Evolutionary conservation across 2,113 vertebrate species (phyloP).

Genomic region (Cinclus cinclus): DNA sequence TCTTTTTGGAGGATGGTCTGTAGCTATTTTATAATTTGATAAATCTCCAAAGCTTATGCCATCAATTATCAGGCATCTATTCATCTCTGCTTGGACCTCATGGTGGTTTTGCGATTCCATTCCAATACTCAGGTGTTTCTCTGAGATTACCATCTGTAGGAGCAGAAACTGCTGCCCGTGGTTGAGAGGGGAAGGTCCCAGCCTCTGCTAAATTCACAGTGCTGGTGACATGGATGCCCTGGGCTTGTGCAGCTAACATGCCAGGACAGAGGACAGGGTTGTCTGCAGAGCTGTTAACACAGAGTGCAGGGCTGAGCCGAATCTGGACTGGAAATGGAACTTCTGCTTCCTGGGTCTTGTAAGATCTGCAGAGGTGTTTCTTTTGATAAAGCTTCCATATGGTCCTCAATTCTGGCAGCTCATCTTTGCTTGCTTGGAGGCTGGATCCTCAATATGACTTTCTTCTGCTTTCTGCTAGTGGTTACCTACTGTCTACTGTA

Average conservation of each 20-base stretch:
- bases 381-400: slow-evolving; percentile 69
- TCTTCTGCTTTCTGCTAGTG: slow-evolving; percentile 52
- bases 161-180: background rate
- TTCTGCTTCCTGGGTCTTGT: slow-evolving; percentile 53
- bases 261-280: slow-evolving; percentile 34
- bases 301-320: background rate
- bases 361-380: slow-evolving; percentile 56
- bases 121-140: background rate
- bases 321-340: slow-evolving; percentile 62
- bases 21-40: background rate
- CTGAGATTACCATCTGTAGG: background rate
- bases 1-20: background rate
- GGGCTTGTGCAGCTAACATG: background rate
- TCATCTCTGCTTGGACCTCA: background rate
- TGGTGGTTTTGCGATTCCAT: background rate
- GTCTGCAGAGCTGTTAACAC: slow-evolving; percentile 31
- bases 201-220: background rate
- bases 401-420: slow-evolving; percentile 53
- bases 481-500: slow-evolving; percentile 29
- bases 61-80: background rate
- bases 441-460: slow-evolving; percentile 44
- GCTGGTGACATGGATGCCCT: background rate
- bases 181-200: background rate
- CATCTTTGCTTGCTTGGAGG: slow-evolving; percentile 45
- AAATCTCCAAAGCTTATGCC: background rate